A percentile compares a stretch with the other conserved stretches of the same genome.
These are phyloP conservation scores for Loriculus beryllinus DNA, from an alignment of 2,797 vertebrate species.

Conservation along the genomic window DNA sequence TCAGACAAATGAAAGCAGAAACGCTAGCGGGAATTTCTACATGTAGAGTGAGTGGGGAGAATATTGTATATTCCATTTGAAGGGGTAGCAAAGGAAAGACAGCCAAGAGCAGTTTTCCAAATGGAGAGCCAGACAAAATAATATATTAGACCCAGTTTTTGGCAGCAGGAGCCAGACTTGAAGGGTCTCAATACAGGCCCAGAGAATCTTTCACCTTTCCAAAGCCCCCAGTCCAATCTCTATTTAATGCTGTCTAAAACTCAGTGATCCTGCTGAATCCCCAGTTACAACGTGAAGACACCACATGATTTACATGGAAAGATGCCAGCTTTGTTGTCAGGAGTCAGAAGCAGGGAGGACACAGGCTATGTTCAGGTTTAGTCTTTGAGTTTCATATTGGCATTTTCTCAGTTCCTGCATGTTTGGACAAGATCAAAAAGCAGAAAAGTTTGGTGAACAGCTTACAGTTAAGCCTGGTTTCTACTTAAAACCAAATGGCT, in stretches of 20 bases:
- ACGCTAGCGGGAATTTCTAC: not conserved
- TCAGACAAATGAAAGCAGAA: constrained; percentile 33
- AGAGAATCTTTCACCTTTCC: not conserved
- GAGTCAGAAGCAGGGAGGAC: not conserved
- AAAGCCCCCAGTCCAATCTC: not conserved
- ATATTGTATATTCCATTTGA: not conserved
- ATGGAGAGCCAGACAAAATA: not conserved
- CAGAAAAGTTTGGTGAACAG: not conserved
- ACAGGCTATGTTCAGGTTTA: not conserved
- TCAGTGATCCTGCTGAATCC: not conserved
- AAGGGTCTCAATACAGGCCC: not conserved
- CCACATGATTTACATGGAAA: not conserved
- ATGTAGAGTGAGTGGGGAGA: not conserved
- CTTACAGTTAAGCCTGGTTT: not conserved
- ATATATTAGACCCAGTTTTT: not conserved
- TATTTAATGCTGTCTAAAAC: not conserved
- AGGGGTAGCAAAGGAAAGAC: not conserved
- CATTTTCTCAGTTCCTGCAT: not conserved
- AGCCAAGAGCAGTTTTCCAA: constrained; percentile 26
- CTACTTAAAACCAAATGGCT: not conserved
- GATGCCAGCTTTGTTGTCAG: not conserved
- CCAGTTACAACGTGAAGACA: not conserved
- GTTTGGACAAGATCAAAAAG: not conserved
- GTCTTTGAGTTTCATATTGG: not conserved
- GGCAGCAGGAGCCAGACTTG: not conserved